Evolutionary conservation across 2,797 vertebrate genomes (phyloP).

Genomic region (Petrocephalus schoutedeni): DNA sequence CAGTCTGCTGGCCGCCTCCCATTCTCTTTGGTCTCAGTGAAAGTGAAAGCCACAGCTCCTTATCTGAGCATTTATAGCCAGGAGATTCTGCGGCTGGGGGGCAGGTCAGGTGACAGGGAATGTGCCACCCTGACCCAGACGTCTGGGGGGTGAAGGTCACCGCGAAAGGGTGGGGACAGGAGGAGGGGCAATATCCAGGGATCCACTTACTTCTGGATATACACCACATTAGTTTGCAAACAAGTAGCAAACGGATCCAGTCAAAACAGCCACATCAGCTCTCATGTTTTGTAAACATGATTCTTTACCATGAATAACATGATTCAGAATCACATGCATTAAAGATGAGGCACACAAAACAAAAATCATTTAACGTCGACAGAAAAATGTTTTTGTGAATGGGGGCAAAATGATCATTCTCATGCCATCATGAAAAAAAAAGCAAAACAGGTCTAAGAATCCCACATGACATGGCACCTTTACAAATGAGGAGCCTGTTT

Average conservation of each 20-base stretch:
- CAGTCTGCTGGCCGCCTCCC: background rate
- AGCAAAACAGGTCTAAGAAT: background rate
- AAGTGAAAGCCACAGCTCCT: slow-evolving; percentile 50
- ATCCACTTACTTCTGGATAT: background rate
- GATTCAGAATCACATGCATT: background rate
- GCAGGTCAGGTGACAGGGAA: slow-evolving; percentile 55
- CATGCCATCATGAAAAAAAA: background rate
- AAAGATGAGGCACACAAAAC: background rate
- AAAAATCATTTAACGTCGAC: background rate
- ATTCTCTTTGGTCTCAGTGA: slow-evolving; percentile 34
- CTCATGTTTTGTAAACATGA: background rate
- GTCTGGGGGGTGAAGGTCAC: slow-evolving; percentile 50
- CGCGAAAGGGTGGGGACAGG: slow-evolving; percentile 24
- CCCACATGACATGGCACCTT: background rate
- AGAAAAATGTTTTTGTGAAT: background rate
- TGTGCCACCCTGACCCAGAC: slow-evolving; percentile 53
- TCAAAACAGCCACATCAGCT: background rate
- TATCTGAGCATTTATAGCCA: slow-evolving; percentile 62
- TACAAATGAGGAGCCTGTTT: background rate
- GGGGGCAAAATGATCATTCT: background rate
- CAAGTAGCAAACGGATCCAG: background rate
- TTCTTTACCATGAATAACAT: background rate
- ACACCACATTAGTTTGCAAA: background rate
- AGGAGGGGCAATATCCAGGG: background rate
- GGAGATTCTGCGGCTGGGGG: slow-evolving; percentile 51